Evolutionary conservation across 2,113 vertebrate genomes (phyloP).

Genomic region (Mionectes macconnelli): DNA sequence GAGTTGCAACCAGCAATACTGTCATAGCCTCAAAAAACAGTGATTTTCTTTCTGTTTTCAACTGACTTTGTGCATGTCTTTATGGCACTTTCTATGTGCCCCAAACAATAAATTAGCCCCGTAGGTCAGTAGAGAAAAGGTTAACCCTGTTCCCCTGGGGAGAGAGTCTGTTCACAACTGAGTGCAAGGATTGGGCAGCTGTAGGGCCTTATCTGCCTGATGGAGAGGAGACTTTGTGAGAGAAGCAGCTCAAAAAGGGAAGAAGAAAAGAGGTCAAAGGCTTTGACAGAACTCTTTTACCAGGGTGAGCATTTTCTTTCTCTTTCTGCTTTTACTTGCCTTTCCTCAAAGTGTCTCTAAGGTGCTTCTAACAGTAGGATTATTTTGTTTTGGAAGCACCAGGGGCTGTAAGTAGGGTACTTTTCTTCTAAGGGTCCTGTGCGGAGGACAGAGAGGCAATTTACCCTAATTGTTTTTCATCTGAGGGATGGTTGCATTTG

Average conservation of each 20-base stretch:
- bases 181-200: not conserved
- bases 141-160: not conserved
- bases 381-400: not conserved
- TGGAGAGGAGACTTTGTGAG: not conserved
- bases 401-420: not conserved
- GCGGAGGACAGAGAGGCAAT: not conserved
- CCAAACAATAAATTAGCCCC: not conserved
- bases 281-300: not conserved
- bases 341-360: not conserved
- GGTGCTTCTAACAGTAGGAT: not conserved
- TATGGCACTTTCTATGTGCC: not conserved
- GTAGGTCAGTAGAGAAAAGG: not conserved
- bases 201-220: not conserved
- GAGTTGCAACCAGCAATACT: not conserved
- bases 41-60: conserved; percentile 3
- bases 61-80: not conserved
- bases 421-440: not conserved
- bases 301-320: not conserved
- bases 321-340: not conserved
- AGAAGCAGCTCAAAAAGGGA: not conserved
- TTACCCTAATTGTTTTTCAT: not conserved
- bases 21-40: not conserved
- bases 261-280: not conserved
- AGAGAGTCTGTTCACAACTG: not conserved
- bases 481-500: not conserved